A percentile compares a stretch with the other conserved stretches of the same genome.
phyloP scores from a whole-genome alignment of 1,140 invertebrate species.

The Calliopsis andreniformis region DNA sequence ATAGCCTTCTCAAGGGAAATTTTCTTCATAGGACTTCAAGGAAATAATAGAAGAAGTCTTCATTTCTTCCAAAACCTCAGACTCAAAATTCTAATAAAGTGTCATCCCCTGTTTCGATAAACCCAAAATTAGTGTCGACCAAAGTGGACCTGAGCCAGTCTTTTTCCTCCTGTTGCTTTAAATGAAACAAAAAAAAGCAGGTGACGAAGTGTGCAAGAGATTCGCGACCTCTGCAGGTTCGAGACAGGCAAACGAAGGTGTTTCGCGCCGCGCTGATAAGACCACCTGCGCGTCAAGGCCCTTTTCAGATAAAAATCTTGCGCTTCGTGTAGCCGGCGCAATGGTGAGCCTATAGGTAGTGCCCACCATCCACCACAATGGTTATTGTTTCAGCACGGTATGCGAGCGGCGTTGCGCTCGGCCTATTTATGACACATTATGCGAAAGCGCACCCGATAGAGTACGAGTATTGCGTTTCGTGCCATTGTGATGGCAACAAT shows the following conservation, averaged over 20 bases:
- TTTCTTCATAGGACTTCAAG: too few relatives aligned
- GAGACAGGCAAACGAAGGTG: slow-evolving; percentile 37
- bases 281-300: slow-evolving; percentile 69
- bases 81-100: too few relatives aligned
- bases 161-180: not conserved
- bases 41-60: too few relatives aligned
- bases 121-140: too few relatives aligned
- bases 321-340: slow-evolving; percentile 48
- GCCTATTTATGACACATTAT: slow-evolving; percentile 82
- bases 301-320: slow-evolving; percentile 74
- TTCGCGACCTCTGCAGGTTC: slow-evolving; percentile 4
- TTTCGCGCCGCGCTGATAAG: slow-evolving; percentile 70
- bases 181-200: not conserved
- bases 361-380: slow-evolving; percentile 76
- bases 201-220: not conserved
- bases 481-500: slow-evolving; percentile 79
- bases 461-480: slow-evolving; percentile 72
- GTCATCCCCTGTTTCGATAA: too few relatives aligned
- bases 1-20: too few relatives aligned
- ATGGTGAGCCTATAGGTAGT: slow-evolving; percentile 42
- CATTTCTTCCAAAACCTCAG: too few relatives aligned
- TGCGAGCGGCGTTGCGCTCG: slow-evolving; percentile 71
- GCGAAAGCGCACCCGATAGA: slow-evolving; percentile 79
- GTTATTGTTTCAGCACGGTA: slow-evolving; percentile 80
- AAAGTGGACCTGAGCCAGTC: too few relatives aligned